Evolutionary conservation across 1,140 invertebrate genomes (phyloP), one percentile per base, ranked within the genome.

Genomic region (Caenorhabditis elegans): DNA sequence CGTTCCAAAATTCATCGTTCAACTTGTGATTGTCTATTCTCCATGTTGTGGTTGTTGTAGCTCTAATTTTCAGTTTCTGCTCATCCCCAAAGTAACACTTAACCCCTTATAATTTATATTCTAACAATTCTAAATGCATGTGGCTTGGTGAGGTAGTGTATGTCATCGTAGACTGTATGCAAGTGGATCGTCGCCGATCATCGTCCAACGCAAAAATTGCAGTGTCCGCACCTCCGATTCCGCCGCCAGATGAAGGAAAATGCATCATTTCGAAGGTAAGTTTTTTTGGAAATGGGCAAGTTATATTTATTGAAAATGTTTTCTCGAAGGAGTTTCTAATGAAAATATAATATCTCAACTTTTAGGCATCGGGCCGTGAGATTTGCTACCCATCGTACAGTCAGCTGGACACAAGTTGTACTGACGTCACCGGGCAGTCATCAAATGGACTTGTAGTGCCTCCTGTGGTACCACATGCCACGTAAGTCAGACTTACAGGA

Each of bases 141-240:
- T 84, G n/a, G 43, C 36, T 78, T 48, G 76, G 46, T 51, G 36
- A 43, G 22, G 46, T 47, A 51, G 34, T 53, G 43, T 77, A 43
- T 34, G 47, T 47, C 39, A 39, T 55, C 39, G 26, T 83, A 65
- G 28, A 47, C 31, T 51, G 51, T 24, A 26, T 82, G 49, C 34
- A 60, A 51, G 13, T 43, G 70, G 22, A 28, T 53, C 65, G 47
- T 48, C 65, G 26, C 28, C 65, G 26, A 78, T 48, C 51, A 60
- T 78, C 80, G 36, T 77, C 39, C 70, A 60, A 80, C 65, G 10
- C 75, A 47, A 34, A 83, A 80, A 51, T 87, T 89, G 81, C 80
- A 89, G 88, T 89, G 46, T 88, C 85, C 19, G 83, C 84, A 24
- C 88, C 88, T 22, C 88, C 87, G 24, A 89, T 89, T 85, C 88